phyloP scores from a whole-genome alignment of 1,140 invertebrate species.

The Scaptomyza graminum region DNA sequence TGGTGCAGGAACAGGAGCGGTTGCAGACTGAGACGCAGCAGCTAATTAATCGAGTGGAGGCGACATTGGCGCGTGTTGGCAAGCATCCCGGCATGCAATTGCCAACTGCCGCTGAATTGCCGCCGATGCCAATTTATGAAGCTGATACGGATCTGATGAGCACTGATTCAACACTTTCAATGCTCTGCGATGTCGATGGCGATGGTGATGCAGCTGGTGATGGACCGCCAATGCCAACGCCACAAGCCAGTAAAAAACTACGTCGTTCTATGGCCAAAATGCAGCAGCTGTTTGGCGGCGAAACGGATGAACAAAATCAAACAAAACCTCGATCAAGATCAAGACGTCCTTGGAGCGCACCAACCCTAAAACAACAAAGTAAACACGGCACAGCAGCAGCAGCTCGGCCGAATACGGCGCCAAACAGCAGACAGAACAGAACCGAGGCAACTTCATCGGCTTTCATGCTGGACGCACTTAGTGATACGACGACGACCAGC shows the following conservation, averaged over 20 bases:
- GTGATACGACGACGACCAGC: constrained; percentile 11
- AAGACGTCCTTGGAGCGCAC: constrained; percentile 55
- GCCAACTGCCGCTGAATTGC: not conserved
- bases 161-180: not conserved
- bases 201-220: not conserved
- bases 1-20: not conserved
- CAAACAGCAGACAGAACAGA: constrained; percentile 36
- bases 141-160: not conserved
- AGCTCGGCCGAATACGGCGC: constrained; percentile 57
- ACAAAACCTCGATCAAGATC: not conserved
- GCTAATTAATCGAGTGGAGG: constrained; percentile 34
- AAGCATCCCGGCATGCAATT: constrained; percentile 22
- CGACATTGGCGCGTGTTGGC: constrained; percentile 25
- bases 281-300: constrained; percentile 59
- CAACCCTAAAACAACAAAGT: constrained; percentile 9
- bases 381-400: not conserved
- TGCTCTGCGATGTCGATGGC: too few relatives aligned
- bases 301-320: not conserved
- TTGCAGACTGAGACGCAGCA: constrained; percentile 19
- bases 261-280: constrained; percentile 68
- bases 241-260: constrained; percentile 28
- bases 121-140: not conserved
- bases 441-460: not conserved
- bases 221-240: constrained; percentile 1
- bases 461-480: not conserved